phyloP scores from a whole-genome alignment of 2,888 invertebrate genomes.

The Nasonia oneida region DNA sequence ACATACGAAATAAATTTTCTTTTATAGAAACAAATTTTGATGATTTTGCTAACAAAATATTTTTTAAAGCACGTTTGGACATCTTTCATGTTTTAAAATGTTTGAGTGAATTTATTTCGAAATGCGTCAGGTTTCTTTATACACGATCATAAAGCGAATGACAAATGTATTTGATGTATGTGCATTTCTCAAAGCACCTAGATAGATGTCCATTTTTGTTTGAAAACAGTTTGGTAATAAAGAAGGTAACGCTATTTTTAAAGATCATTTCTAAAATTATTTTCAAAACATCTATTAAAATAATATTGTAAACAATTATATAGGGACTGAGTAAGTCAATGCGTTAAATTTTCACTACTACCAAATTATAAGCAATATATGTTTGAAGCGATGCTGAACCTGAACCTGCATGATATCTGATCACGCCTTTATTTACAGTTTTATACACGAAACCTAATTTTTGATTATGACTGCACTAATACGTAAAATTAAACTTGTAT shows the following conservation, averaged over 20 bases:
- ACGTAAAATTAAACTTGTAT: background rate
- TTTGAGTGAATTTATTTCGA: background rate
- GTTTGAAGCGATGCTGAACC: background rate
- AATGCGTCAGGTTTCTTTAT: background rate
- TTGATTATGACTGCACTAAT: background rate
- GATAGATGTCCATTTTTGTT: background rate
- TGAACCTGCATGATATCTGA: background rate
- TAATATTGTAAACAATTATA: background rate
- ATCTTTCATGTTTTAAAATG: background rate
- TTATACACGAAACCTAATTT: background rate
- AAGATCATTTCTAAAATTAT: background rate
- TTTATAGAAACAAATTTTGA: background rate
- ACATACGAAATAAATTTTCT: background rate
- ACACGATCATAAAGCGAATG: background rate
- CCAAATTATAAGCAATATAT: background rate
- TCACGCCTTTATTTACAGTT: background rate
- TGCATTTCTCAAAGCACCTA: background rate
- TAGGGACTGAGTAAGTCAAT: background rate
- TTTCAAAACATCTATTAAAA: background rate
- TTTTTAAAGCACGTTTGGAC: background rate
- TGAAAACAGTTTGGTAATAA: background rate
- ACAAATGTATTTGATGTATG: background rate
- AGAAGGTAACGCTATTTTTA: background rate
- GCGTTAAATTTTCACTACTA: background rate
- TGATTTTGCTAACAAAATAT: background rate